These are phyloP conservation scores for Piscicola geometra DNA, from an alignment of 2,888 invertebrate species.

Conservation along the genomic window DNA sequence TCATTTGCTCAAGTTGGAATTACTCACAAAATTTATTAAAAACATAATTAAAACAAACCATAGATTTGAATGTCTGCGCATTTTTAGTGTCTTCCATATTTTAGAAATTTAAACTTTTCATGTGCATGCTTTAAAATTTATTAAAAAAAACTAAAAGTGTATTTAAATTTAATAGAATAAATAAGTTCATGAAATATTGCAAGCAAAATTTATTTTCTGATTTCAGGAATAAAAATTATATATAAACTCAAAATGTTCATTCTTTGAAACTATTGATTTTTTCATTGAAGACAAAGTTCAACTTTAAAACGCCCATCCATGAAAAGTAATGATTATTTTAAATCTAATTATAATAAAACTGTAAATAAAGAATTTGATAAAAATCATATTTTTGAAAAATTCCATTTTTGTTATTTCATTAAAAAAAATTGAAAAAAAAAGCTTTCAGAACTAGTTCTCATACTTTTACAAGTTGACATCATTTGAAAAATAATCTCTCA, in stretches of 20 bases:
- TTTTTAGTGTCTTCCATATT: too few relatives aligned
- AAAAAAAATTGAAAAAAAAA: background rate
- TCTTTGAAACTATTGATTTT: too few relatives aligned
- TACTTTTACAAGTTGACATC: background rate
- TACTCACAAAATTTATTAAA: too few relatives aligned
- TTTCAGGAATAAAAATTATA: too few relatives aligned
- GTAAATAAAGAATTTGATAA: background rate
- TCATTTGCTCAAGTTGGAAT: too few relatives aligned
- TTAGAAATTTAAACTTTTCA: too few relatives aligned
- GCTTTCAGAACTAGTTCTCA: background rate
- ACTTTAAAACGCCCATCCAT: constrained; percentile 12
- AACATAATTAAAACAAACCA: too few relatives aligned
- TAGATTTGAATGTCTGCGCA: too few relatives aligned
- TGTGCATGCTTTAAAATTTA: background rate
- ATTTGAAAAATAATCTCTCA: background rate
- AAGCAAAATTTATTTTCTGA: too few relatives aligned
- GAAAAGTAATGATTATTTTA: background rate
- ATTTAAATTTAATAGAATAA: background rate
- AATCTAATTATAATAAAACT: constrained; percentile 10
- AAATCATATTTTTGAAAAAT: too few relatives aligned
- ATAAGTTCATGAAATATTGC: too few relatives aligned
- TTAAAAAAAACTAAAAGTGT: background rate
- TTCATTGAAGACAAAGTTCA: background rate
- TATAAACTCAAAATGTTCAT: too few relatives aligned
- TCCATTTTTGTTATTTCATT: background rate